A percentile compares a stretch with the other conserved stretches of the same genome.
These are phyloP conservation scores for Eupithecia centaureata DNA, from an alignment of 2,888 invertebrate genomes.

Conservation along the genomic window DNA sequence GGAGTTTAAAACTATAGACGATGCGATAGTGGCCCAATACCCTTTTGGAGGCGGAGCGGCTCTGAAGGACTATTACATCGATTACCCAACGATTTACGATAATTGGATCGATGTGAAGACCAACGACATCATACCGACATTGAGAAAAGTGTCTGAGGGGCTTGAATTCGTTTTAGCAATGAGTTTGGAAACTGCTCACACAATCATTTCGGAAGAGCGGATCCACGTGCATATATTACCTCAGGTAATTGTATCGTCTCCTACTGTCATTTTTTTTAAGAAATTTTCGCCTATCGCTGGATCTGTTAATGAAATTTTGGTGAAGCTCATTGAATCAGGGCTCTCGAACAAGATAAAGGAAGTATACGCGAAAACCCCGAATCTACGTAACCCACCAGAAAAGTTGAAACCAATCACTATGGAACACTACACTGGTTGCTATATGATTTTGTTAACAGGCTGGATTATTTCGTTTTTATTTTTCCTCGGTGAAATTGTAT, in stretches of 20 bases:
- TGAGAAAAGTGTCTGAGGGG: conserved; percentile 58
- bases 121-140: conserved; percentile 50
- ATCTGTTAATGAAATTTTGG: conserved; percentile 57
- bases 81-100: conserved; percentile 58
- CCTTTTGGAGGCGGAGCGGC: conserved; percentile 64
- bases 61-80: conserved; percentile 65
- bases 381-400: conserved; percentile 19
- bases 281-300: conserved; percentile 64
- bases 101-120: conserved; percentile 59
- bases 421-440: conserved; percentile 68
- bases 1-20: conserved; percentile 61
- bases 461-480: conserved; percentile 58
- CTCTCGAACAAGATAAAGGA: conserved; percentile 59
- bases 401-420: conserved; percentile 55
- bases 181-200: conserved; percentile 56
- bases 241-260: conserved; percentile 56
- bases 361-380: conserved; percentile 46
- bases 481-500: conserved; percentile 60
- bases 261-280: conserved; percentile 67
- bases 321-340: conserved; percentile 61
- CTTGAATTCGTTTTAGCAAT: conserved; percentile 64
- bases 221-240: conserved; percentile 58
- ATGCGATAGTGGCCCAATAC: conserved; percentile 60
- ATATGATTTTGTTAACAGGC: conserved; percentile 60
- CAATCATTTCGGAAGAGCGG: conserved; percentile 50